Conservation (phyloP, 1,140 invertebrate species). For the Pemphigus obesinymphae region DNA sequence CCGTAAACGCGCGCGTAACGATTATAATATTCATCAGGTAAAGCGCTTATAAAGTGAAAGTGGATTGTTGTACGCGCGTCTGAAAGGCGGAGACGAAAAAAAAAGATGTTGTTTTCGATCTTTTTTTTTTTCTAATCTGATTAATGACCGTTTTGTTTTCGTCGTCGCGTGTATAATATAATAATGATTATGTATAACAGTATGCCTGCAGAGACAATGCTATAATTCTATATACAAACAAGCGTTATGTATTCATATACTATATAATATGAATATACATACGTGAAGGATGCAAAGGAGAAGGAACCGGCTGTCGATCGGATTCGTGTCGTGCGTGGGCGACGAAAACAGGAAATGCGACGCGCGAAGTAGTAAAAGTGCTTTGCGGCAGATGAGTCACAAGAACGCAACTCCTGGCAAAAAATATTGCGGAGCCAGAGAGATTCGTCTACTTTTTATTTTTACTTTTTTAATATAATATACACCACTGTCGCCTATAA, state of each 20-base stretch:
- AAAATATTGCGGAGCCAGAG: neutral
- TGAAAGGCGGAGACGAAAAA: neutral
- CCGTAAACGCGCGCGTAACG: neutral
- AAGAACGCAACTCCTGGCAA: neutral
- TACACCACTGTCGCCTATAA: too few relatives aligned
- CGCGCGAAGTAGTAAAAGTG: neutral
- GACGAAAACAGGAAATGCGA: neutral
- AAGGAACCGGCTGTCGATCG: neutral
- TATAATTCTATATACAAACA: neutral
- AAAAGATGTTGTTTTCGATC: neutral
- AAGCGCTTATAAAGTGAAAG: too few relatives aligned
- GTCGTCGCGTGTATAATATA: neutral
- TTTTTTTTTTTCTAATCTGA: neutral
- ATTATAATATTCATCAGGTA: too few relatives aligned
- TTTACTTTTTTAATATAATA: too few relatives aligned
- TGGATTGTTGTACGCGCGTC: neutral
- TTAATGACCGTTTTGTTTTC: slow-evolving; percentile 22
- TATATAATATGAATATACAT: too few relatives aligned
- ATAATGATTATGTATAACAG: neutral
- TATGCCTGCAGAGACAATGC: neutral
- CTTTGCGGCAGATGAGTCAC: neutral
- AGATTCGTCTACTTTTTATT: neutral
- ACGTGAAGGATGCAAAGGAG: neutral
- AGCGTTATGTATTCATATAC: too few relatives aligned
- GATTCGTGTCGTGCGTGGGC: neutral